Conservation (phyloP, 2,797 vertebrate genomes). For the Centropyge bicolor region DNA sequence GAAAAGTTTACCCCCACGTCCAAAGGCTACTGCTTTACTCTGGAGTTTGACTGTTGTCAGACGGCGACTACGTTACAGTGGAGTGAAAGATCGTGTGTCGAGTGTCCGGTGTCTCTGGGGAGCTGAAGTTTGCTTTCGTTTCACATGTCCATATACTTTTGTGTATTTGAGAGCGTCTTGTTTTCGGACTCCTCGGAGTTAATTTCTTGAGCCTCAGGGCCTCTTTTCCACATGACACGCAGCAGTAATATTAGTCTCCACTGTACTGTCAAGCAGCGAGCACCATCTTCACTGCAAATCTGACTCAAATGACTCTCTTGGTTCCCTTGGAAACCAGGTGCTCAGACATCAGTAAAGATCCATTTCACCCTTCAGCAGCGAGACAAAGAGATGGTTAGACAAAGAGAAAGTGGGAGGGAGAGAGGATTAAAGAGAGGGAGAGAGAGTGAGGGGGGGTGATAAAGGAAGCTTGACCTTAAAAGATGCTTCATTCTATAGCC, state of each 20-base stretch:
- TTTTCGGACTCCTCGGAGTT: slow-evolving; percentile 25
- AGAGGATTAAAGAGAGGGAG: slow-evolving; percentile 64
- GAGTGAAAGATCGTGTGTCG: slow-evolving; percentile 63
- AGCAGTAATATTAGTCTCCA: slow-evolving; percentile 53
- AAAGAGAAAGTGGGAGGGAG: slow-evolving; percentile 74
- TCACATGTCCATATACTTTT: slow-evolving; percentile 32
- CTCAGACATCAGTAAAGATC: slow-evolving; percentile 83
- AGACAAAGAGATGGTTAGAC: slow-evolving; percentile 77
- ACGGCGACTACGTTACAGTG: slow-evolving; percentile 52
- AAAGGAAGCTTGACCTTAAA: slow-evolving; percentile 73
- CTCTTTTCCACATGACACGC: slow-evolving; percentile 33
- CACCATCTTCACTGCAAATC: slow-evolving; percentile 67
- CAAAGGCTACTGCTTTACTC: slow-evolving; percentile 57
- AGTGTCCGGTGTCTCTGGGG: slow-evolving; percentile 62
- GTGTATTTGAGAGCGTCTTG: slow-evolving; percentile 5
- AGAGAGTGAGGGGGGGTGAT: slow-evolving; percentile 25
- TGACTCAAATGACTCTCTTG: slow-evolving; percentile 72
- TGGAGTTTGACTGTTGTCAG: slow-evolving; percentile 54
- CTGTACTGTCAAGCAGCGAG: slow-evolving; percentile 42
- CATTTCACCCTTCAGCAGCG: slow-evolving; percentile 83
- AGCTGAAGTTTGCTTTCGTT: slow-evolving; percentile 43
- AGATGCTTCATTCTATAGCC: slow-evolving; percentile 44
- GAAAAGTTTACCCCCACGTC: slow-evolving; percentile 74
- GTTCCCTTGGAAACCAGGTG: slow-evolving; percentile 88
- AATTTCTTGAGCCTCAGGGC: slow-evolving; percentile 26